Base-by-base conservation (phyloP, 2,113 vertebrate genomes). In the Stigmatopora nigra region DNA sequence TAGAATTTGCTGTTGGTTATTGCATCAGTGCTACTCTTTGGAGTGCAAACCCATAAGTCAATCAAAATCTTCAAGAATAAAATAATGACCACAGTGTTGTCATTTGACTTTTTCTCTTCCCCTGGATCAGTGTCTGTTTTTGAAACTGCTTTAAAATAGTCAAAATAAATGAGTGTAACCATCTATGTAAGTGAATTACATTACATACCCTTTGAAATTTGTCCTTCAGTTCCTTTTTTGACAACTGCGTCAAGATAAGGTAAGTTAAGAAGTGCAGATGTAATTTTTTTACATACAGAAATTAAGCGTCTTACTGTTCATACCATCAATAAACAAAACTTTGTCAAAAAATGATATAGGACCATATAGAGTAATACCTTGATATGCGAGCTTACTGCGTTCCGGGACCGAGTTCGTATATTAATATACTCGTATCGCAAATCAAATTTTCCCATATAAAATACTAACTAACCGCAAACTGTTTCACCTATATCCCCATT, bases 31-130 rank as follows among this genome's bases (percentile, higher is more conserved):
- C 82, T 74, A 72, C 83, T 86, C 78, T 58, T 79, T 75, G 81
- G 84, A 82, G 84, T 84, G 77, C 81, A 79, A 84, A 84, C 81
- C 82, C 81, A 84, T 83, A 80, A 82, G 82, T 87, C 85, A 85
- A 88, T 91, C 86, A 85, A 86, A 87, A 81, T 70, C 79, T 86
- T 86, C 81, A 84, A 81, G 75, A 92, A 90, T 89, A 90, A 91
- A 90, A 64, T 36, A 64, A 38, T 64, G 75, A 87, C 70, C 89
- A 88, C 85, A 82, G 80, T 80, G 86, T 69, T 86, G 87, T 84
- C 81, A 76, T 53, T 73, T 78, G 76, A 78, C 81, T 79, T 78
- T 81, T 80, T 80, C 25, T 82, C 78, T 66, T 76, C 76, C n/a
- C 63, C 64, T 66, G 81, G 68, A 63, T 72, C 53, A 13, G 81